Evolutionary conservation across 2,888 invertebrate species (phyloP), one percentile per base, ranked within the genome.

Genomic region (Sepioteuthis lessoniana): DNA sequence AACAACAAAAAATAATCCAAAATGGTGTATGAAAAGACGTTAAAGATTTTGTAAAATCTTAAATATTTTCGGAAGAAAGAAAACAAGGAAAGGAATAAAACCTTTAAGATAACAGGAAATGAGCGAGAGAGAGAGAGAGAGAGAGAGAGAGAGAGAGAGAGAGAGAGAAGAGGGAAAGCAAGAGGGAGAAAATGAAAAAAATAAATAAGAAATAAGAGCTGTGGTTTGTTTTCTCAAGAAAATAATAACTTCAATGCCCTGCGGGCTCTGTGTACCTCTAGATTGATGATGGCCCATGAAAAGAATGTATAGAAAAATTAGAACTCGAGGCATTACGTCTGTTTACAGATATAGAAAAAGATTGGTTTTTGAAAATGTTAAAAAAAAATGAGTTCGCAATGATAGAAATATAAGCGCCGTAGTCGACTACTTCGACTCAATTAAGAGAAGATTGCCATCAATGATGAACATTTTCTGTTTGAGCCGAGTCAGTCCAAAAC

Each of bases 291-390:
- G 76, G 76, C n/a, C 76, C n/a, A 76, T 76, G 76, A 16, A 76
- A 76, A 76, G 76, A 76, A 76, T n/a, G 76, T n/a, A n/a, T n/a
- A n/a, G n/a, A 35, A n/a, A 76, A 76, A 76, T 76, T 76, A 76
- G 76, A 76, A n/a, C 76, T 76, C 16, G 76, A n/a, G 76, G 76
- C 76, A 76, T 13, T n/a, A 13, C n/a, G 76, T 76, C 76, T 76
- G 76, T 76, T 76, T 76, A 76, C 76, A 76, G 76, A 76, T 76
- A 76, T 76, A 76, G 76, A 76, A 76, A 76, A 76, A 76, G 76
- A 76, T 76, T 76, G 76, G 76, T 76, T 76, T 76, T 76, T 76
- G 76, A 76, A 76, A 76, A 76, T 76, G n/a, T 76, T 76, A n/a
- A 76, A 76, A 76, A n/a, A n/a, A 76, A 76, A 76, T 76, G 76